A percentile compares a stretch with the other conserved stretches of the same genome.
Evolutionary conservation across 1,140 invertebrate species (phyloP).

Genomic region (Steinernema feltiae): DNA sequence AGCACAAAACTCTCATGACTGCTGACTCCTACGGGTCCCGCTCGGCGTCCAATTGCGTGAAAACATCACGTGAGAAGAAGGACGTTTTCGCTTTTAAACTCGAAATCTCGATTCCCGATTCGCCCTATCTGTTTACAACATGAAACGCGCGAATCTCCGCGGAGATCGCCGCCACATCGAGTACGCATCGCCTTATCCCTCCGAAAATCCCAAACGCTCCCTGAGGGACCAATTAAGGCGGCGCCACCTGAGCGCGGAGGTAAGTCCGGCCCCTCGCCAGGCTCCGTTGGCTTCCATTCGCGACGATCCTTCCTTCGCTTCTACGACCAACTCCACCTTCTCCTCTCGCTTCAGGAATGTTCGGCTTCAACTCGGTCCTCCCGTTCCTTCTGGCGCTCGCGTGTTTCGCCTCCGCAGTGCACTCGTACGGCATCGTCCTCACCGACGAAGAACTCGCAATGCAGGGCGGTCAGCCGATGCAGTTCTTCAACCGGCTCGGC

Average conservation of each 20-base stretch:
- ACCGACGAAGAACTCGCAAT: neutral
- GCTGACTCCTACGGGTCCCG: no score
- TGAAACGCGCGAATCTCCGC: no score
- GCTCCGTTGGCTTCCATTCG: neutral
- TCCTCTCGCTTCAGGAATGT: neutral
- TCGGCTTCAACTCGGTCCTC: neutral
- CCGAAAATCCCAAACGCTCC: neutral
- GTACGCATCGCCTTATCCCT: neutral
- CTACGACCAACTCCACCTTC: neutral
- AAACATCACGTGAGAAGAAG: no score
- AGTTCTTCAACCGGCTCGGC: neutral
- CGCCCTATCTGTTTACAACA: no score
- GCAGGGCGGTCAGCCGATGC: neutral
- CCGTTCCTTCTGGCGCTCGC: neutral
- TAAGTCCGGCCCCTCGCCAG: neutral
- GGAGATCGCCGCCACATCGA: neutral
- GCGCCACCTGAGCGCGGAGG: neutral
- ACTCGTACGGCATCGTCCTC: neutral
- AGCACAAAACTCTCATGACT: no score
- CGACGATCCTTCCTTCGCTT: neutral
- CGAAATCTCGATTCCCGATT: no score
- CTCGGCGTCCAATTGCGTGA: no score
- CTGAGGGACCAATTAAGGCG: constrained; percentile 7
- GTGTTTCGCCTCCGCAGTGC: neutral
- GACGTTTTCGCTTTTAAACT: no score